Conservation (phyloP, 2,888 invertebrate genomes). For the Trachelus stipa region DNA sequence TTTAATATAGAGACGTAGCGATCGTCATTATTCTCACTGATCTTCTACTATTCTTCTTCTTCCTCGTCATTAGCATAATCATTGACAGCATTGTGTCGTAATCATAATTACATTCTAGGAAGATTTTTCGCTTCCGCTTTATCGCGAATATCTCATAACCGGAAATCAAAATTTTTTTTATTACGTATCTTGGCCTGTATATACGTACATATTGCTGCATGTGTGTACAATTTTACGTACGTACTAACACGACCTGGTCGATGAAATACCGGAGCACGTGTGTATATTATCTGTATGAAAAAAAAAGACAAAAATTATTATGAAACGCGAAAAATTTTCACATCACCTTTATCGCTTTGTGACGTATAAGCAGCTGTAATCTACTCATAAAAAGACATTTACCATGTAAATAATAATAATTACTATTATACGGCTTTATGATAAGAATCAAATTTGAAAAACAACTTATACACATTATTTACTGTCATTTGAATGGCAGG, state of each 20-base stretch:
- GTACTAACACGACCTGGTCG: background rate
- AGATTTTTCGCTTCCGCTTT: background rate
- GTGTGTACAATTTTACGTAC: background rate
- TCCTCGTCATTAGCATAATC: background rate
- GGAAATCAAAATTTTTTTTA: background rate
- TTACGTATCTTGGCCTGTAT: background rate
- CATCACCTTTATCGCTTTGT: slow-evolving; percentile 2
- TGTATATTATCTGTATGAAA: background rate
- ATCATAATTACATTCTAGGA: background rate
- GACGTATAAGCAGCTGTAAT: slow-evolving; percentile 12
- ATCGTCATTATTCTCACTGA: background rate
- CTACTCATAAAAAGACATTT: slow-evolving; percentile 36
- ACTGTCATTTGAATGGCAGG: too few species aligned
- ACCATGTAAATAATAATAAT: slow-evolving; percentile 30
- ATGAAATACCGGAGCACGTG: background rate
- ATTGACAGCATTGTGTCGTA: background rate
- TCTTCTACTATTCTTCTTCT: background rate
- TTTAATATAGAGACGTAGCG: background rate
- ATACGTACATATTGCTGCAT: background rate
- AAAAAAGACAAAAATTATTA: background rate
- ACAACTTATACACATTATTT: background rate
- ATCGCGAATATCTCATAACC: background rate
- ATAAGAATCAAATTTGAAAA: background rate
- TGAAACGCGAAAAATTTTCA: background rate
- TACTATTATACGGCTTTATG: background rate